A percentile compares a stretch with the other conserved stretches of the same genome.
phyloP scores from a whole-genome alignment of 2,113 vertebrate species.

The Pyxicephalus adspersus region DNA sequence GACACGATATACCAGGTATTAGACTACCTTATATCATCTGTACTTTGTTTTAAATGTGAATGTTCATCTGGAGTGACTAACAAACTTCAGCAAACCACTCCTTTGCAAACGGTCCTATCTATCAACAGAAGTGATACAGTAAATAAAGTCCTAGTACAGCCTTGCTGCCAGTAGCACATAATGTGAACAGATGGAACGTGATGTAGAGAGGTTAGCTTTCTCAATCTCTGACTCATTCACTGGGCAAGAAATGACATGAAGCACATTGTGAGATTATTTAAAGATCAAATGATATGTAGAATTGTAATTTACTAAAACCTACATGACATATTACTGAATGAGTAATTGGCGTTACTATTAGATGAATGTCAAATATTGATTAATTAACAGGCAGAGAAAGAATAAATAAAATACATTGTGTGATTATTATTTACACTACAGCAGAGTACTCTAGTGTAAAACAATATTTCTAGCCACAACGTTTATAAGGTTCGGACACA shows the following conservation, averaged over 20 bases:
- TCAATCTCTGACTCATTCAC: conserved; percentile 3
- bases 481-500: no score
- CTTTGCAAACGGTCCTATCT: not conserved
- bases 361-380: no score
- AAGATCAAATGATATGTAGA: no score
- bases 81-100: not conserved
- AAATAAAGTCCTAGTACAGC: not conserved
- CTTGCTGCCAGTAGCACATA: not conserved
- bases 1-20: no score
- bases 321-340: no score
- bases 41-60: not conserved
- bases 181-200: not conserved
- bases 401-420: no score
- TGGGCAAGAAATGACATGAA: conserved; percentile 21
- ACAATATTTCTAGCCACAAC: no score
- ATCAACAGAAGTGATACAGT: conserved; percentile 37
- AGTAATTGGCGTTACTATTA: no score
- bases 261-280: not conserved
- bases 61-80: not conserved
- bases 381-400: no score
- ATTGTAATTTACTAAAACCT: not conserved
- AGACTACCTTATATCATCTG: not conserved
- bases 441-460: no score
- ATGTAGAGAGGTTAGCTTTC: conserved; percentile 5
- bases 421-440: no score